These are phyloP conservation scores for Xestia rhomboidea DNA, from an alignment of 2,888 invertebrate genomes.

Conservation along the genomic window DNA sequence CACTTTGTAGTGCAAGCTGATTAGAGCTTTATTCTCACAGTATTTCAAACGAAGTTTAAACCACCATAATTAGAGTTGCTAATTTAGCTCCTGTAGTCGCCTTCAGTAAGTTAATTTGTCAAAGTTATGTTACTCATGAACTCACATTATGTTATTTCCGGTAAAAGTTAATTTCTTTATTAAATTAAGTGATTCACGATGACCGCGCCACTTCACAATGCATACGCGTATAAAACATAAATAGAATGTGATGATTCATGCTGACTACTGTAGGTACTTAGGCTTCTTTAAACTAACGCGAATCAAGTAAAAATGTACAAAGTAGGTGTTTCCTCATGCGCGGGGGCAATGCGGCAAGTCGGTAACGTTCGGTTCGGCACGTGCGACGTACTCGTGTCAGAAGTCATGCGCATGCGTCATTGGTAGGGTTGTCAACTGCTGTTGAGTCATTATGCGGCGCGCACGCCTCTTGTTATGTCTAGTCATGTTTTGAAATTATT, in stretches of 20 bases:
- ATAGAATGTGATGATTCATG: constrained; percentile 48
- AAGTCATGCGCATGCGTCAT: constrained; percentile 60
- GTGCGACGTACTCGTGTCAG: constrained; percentile 60
- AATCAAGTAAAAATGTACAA: constrained; percentile 44
- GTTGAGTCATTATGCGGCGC: constrained; percentile 44
- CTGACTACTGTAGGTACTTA: constrained; percentile 22
- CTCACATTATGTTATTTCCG: neutral
- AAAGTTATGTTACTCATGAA: constrained; percentile 1
- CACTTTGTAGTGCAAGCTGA: too few relatives aligned
- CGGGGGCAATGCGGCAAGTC: constrained; percentile 31
- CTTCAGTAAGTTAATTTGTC: neutral
- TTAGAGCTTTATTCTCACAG: too few relatives aligned
- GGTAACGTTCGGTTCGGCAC: constrained; percentile 54
- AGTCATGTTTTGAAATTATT: constrained; percentile 35
- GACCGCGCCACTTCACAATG: constrained; percentile 1
- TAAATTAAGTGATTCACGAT: constrained; percentile 40
- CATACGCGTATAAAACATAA: constrained; percentile 22
- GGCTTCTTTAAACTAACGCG: constrained; percentile 42
- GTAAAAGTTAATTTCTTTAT: neutral
- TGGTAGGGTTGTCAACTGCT: constrained; percentile 50
- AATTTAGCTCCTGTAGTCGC: too few relatives aligned
- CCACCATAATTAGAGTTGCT: too few relatives aligned
- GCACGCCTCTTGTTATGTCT: constrained; percentile 25
- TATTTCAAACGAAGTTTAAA: too few relatives aligned
- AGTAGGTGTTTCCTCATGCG: constrained; percentile 63